Percentiles rank a stretch among this genome's conserved stretches.
Conservation (phyloP, 2,113 vertebrate genomes). For the Mastomys natalensis region DNA sequence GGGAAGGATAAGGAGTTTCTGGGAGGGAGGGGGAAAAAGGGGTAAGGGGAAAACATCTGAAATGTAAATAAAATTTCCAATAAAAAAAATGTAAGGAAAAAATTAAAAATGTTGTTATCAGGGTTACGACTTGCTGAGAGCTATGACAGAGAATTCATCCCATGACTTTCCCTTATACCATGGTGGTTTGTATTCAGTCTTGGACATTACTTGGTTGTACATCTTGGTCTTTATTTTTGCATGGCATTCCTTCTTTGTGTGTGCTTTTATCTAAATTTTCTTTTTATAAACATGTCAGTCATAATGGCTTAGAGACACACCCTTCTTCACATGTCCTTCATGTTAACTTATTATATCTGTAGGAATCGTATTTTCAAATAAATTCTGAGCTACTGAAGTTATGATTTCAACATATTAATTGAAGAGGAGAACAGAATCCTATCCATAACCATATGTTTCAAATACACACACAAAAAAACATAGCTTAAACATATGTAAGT, state of each 20-base stretch:
- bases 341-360: background rate
- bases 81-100: background rate
- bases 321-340: background rate
- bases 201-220: background rate
- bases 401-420: background rate
- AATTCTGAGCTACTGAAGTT: background rate
- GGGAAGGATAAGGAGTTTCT: too few species aligned
- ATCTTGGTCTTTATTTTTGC: background rate
- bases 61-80: too few species aligned
- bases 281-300: background rate
- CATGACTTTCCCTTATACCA: background rate
- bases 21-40: too few species aligned
- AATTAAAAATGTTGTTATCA: background rate
- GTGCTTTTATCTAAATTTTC: background rate
- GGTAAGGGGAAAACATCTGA: too few species aligned
- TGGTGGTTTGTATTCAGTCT: background rate
- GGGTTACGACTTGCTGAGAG: background rate
- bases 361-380: background rate
- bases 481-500: background rate
- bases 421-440: background rate
- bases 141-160: background rate
- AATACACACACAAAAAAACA: background rate
- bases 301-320: background rate
- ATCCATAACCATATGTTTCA: conserved; percentile 33
- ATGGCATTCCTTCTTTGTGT: background rate